Evolutionary conservation across 2,113 vertebrate genomes (phyloP).

Genomic region (Malurus cyaneus): DNA sequence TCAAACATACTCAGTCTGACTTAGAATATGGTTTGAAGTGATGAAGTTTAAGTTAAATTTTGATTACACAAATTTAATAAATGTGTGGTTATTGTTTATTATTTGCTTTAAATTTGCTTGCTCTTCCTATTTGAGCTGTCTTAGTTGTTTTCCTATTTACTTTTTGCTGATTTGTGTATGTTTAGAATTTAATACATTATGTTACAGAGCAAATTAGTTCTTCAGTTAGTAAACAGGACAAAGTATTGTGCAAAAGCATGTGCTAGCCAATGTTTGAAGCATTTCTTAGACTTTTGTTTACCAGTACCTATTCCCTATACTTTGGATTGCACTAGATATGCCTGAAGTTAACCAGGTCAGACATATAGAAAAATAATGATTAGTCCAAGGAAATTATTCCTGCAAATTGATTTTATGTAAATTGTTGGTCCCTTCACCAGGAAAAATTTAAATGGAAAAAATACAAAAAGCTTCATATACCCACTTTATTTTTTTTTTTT

Average conservation of each 20-base stretch:
- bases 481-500: neutral
- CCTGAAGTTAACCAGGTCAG: neutral
- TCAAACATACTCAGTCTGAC: neutral
- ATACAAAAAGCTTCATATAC: neutral
- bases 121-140: neutral
- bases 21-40: neutral
- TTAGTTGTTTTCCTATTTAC: neutral
- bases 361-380: neutral
- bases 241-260: neutral
- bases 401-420: neutral
- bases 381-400: neutral
- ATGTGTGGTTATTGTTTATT: neutral
- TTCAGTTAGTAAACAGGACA: neutral
- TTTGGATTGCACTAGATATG: neutral
- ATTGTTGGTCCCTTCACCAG: neutral
- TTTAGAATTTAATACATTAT: neutral
- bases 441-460: neutral
- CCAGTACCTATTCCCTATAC: neutral
- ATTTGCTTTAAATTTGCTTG: neutral
- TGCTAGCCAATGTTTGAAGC: neutral
- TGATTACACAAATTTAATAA: neutral
- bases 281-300: neutral
- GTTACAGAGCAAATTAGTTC: neutral
- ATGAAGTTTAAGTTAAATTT: neutral
- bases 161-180: neutral